phyloP scores from a whole-genome alignment of 2,797 vertebrate species.

The Siniperca obscura region DNA sequence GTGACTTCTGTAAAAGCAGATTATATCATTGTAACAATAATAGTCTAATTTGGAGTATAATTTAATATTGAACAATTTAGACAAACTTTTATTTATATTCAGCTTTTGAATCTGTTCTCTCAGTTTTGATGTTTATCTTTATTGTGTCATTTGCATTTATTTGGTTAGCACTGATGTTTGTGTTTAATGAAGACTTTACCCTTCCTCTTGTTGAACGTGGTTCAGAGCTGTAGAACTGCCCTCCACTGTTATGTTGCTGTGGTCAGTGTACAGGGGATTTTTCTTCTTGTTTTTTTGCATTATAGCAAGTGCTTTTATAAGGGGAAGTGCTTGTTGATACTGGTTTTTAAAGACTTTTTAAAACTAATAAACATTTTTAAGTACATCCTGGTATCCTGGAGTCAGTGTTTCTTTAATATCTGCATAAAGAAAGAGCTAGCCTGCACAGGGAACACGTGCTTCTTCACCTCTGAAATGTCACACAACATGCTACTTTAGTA shows the following conservation, averaged over 20 bases:
- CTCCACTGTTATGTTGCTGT: conserved; percentile 87
- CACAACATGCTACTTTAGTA: not conserved
- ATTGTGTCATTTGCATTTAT: conserved; percentile 82
- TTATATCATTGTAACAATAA: conserved; percentile 85
- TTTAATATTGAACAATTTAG: conserved; percentile 83
- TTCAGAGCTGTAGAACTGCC: conserved; percentile 87
- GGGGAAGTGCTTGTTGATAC: conserved; percentile 94
- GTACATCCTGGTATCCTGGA: conserved; percentile 74
- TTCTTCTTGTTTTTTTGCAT: conserved; percentile 87
- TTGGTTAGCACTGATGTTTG: conserved; percentile 88
- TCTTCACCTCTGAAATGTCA: too few species aligned
- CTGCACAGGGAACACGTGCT: not conserved
- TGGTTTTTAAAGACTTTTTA: conserved; percentile 90
- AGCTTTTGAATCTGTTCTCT: conserved; percentile 74
- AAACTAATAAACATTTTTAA: conserved; percentile 93
- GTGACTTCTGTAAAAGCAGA: conserved; percentile 85
- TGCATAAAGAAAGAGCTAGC: not conserved
- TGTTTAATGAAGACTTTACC: conserved; percentile 88
- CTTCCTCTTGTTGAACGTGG: conserved; percentile 87
- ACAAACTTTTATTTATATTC: conserved; percentile 83
- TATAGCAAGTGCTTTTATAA: conserved; percentile 93
- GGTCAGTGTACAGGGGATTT: conserved; percentile 87
- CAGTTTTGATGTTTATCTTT: conserved; percentile 87
- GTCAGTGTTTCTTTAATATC: conserved; percentile 44
- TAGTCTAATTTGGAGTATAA: conserved; percentile 84